These are phyloP conservation scores for Drosophila lutescens DNA, from an alignment of 2,888 invertebrate genomes.

Conservation along the genomic window DNA sequence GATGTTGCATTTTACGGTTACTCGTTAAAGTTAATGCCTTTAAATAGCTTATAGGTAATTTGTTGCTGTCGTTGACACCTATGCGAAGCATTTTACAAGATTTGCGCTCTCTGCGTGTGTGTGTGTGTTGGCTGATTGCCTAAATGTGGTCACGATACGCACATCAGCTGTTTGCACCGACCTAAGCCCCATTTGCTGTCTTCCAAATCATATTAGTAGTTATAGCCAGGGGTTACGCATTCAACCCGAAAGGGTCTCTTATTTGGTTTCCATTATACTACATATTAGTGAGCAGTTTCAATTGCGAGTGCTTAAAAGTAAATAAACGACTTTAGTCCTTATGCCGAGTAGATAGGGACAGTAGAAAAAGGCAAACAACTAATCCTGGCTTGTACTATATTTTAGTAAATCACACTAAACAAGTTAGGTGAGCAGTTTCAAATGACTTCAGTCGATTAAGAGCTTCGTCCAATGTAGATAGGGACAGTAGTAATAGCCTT, in stretches of 20 bases:
- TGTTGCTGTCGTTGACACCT: conserved; percentile 54
- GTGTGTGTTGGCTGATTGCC: conserved; percentile 20
- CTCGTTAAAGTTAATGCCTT: conserved; percentile 64
- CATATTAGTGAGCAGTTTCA: background rate
- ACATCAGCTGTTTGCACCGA: conserved; percentile 53
- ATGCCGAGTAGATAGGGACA: background rate
- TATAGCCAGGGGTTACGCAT: background rate
- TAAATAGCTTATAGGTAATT: conserved; percentile 59
- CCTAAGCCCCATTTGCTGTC: conserved; percentile 16
- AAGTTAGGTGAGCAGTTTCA: no score
- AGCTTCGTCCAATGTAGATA: background rate
- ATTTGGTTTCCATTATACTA: background rate
- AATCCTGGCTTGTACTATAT: no score
- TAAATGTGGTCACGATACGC: conserved; percentile 50
- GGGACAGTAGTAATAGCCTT: background rate
- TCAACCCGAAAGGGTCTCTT: background rate
- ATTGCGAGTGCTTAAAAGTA: background rate
- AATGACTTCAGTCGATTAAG: background rate
- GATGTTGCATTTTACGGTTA: conserved; percentile 64
- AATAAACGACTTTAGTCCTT: no score
- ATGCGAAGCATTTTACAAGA: conserved; percentile 47
- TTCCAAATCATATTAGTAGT: conserved; percentile 14
- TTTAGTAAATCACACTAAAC: no score
- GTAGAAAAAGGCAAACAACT: no score
- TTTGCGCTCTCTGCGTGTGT: conserved; percentile 24